Evolutionary conservation across 2,797 vertebrate genomes (phyloP).

Genomic region (Smutsia temminckii): DNA sequence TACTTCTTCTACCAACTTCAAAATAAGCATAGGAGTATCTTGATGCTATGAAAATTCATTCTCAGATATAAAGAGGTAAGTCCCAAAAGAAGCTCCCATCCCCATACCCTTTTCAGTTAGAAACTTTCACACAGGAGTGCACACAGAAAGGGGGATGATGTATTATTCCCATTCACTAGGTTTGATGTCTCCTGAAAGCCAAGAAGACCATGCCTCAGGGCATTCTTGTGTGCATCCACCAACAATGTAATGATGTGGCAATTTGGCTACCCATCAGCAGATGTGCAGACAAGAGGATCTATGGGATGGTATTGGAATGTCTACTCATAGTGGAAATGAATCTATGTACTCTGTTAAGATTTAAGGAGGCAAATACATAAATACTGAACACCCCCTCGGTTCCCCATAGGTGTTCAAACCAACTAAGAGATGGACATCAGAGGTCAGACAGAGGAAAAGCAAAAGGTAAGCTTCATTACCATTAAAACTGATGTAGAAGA

Average conservation of each 20-base stretch:
- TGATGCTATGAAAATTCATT: neutral
- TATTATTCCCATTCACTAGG: neutral
- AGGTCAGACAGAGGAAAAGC: neutral
- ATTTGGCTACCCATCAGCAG: neutral
- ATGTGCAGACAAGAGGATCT: neutral
- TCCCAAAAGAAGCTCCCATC: neutral
- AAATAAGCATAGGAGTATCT: neutral
- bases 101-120: neutral
- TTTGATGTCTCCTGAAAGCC: neutral
- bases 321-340: neutral
- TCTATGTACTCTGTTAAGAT: neutral
- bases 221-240: neutral
- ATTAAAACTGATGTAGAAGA: neutral
- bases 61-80: neutral
- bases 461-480: neutral
- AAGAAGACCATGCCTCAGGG: neutral
- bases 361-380: neutral
- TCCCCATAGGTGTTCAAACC: neutral
- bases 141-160: neutral
- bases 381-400: neutral
- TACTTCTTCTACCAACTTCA: neutral
- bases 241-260: neutral
- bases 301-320: neutral
- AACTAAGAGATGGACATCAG: neutral
- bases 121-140: neutral